Conservation (phyloP, 1,140 invertebrate species). For the Eueides isabella region DNA sequence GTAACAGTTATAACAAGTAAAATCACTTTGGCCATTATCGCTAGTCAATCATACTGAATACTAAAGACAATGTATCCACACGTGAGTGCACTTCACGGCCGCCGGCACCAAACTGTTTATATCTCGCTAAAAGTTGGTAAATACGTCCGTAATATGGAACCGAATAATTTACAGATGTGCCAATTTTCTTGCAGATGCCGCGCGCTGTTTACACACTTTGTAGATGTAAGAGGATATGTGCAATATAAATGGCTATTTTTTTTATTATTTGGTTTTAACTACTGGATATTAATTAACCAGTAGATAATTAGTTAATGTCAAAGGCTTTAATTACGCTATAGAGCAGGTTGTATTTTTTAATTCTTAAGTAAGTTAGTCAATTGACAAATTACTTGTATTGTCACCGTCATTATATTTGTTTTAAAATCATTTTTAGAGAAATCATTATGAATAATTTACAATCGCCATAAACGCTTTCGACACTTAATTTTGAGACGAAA, state of each 20-base stretch:
- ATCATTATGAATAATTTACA: too few relatives aligned
- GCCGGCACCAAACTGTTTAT: constrained; percentile 43
- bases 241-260: not conserved
- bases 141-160: constrained; percentile 27
- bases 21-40: constrained; percentile 29
- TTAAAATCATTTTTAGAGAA: not conserved
- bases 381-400: not conserved
- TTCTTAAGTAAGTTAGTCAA: not conserved
- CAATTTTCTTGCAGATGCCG: not conserved
- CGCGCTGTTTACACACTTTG: not conserved
- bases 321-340: not conserved
- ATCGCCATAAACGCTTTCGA: too few relatives aligned
- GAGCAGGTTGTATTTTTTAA: not conserved
- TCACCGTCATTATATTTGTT: not conserved
- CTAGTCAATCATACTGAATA: constrained; percentile 27
- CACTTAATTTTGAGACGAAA: too few relatives aligned
- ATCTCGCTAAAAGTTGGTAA: constrained; percentile 24
- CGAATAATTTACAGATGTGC: constrained; percentile 25
- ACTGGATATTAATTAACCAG: not conserved
- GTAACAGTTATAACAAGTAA: constrained; percentile 32
- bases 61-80: constrained; percentile 12
- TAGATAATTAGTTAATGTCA: not conserved
- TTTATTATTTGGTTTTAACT: not conserved
- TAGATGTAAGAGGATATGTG: not conserved
- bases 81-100: constrained; percentile 33